These are phyloP conservation scores for Leptinotarsa tumamoca DNA, from an alignment of 2,888 invertebrate species.

Conservation along the genomic window DNA sequence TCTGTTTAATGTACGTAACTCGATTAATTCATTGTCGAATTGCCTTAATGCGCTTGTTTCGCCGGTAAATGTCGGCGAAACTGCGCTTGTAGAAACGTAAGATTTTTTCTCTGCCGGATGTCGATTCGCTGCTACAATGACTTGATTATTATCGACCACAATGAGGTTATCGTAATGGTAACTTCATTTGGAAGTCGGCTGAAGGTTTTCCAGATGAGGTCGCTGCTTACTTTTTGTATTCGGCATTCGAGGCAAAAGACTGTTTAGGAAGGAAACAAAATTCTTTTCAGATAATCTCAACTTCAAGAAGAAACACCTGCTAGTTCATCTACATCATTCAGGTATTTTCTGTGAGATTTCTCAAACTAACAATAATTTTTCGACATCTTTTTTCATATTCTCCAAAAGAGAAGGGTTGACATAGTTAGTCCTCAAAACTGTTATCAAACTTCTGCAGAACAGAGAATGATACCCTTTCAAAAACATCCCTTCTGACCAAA, in stretches of 20 bases:
- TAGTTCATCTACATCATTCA: no score
- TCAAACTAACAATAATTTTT: no score
- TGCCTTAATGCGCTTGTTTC: conserved; percentile 66
- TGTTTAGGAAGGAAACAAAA: no score
- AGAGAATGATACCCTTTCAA: no score
- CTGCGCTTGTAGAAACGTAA: conserved; percentile 56
- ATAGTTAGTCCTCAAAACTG: no score
- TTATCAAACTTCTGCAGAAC: no score
- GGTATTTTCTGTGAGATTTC: no score
- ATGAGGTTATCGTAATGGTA: conserved; percentile 20
- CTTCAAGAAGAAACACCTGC: no score
- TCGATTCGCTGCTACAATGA: conserved; percentile 36
- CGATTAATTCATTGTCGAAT: conserved; percentile 68
- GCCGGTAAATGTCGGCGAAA: conserved; percentile 57
- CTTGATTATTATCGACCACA: conserved; percentile 26
- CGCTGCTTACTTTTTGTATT: background rate
- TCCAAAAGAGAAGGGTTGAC: no score
- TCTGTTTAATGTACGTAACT: conserved; percentile 66
- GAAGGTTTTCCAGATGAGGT: background rate
- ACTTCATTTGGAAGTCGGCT: conserved; percentile 6
- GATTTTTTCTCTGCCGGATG: conserved; percentile 55
- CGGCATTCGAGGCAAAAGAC: background rate
- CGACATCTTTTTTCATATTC: no score
- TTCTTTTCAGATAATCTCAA: no score
- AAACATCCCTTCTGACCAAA: no score